Evolutionary conservation across 2,797 vertebrate genomes (phyloP).

Genomic region (Chelmon rostratus): DNA sequence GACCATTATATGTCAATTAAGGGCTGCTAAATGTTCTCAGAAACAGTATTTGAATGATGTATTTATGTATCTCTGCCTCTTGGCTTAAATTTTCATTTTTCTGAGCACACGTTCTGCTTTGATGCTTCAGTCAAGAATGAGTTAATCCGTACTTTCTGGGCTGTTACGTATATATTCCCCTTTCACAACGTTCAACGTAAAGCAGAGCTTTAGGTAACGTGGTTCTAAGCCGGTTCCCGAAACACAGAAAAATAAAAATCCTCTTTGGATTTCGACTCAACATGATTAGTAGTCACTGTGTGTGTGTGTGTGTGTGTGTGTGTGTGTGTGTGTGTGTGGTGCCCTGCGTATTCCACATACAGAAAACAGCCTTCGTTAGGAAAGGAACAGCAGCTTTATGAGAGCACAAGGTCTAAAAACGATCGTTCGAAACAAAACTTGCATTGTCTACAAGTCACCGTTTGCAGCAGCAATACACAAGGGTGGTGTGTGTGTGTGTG

Average conservation of each 20-base stretch:
- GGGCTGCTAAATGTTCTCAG: neutral
- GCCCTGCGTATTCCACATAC: constrained; percentile 1
- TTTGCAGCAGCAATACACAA: constrained; percentile 20
- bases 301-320: constrained; percentile 9
- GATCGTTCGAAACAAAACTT: constrained; percentile 37
- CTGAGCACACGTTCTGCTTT: too few relatives aligned
- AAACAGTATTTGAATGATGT: neutral
- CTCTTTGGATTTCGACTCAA: constrained; percentile 30
- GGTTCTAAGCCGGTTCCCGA: constrained; percentile 26
- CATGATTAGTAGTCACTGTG: constrained; percentile 18
- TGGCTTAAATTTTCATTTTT: too few relatives aligned
- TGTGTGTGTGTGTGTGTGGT: constrained; percentile 9
- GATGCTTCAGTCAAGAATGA: constrained; percentile 3
- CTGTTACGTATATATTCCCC: constrained; percentile 29
- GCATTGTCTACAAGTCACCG: constrained; percentile 39
- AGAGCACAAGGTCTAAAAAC: constrained; percentile 25
- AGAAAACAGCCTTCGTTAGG: constrained; percentile 29
- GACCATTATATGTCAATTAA: neutral
- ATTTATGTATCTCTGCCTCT: too few relatives aligned
- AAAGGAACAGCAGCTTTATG: constrained; percentile 23
- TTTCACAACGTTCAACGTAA: constrained; percentile 42
- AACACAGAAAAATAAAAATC: constrained; percentile 43
- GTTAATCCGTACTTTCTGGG: constrained; percentile 2
- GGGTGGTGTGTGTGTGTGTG: neutral
- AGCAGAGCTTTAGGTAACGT: constrained; percentile 37